Percentiles rank a stretch among this genome's conserved stretches.
These are phyloP conservation scores for Sebastes itinus DNA, from an alignment of 2,797 vertebrate species.

Conservation along the genomic window DNA sequence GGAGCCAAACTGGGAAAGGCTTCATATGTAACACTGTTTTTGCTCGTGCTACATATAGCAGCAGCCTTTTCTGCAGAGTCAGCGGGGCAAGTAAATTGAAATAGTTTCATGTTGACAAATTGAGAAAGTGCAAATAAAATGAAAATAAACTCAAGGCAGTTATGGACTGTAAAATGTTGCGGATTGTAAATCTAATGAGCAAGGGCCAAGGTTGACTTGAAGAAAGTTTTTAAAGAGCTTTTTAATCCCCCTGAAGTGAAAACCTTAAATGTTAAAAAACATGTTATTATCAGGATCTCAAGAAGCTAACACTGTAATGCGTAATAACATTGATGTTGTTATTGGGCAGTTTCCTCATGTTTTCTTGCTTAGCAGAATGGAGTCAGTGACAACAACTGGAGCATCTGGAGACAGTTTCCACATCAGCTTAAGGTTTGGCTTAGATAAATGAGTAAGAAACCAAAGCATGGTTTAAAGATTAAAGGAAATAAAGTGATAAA, in stretches of 20 bases:
- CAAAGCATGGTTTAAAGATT: constrained; percentile 52
- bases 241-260: not conserved
- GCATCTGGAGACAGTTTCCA: constrained; percentile 72
- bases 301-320: not conserved
- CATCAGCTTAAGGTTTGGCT: constrained; percentile 47
- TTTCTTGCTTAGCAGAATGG: constrained; percentile 8
- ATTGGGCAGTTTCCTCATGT: constrained; percentile 19
- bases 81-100: constrained; percentile 57
- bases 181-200: constrained; percentile 51
- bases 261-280: not conserved
- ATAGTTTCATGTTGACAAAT: constrained; percentile 67
- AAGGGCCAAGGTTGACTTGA: constrained; percentile 24
- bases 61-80: constrained; percentile 66
- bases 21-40: constrained; percentile 66
- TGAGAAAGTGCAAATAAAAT: constrained; percentile 70
- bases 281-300: not conserved
- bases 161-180: constrained; percentile 40
- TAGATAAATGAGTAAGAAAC: constrained; percentile 53
- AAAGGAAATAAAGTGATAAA: constrained; percentile 70
- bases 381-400: constrained; percentile 39
- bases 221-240: constrained; percentile 2
- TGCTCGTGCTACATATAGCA: constrained; percentile 62
- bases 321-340: not conserved
- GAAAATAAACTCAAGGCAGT: constrained; percentile 20
- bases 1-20: constrained; percentile 77